These are phyloP conservation scores for Helicoverpa armigera DNA, from an alignment of 1,140 invertebrate species.

Conservation along the genomic window DNA sequence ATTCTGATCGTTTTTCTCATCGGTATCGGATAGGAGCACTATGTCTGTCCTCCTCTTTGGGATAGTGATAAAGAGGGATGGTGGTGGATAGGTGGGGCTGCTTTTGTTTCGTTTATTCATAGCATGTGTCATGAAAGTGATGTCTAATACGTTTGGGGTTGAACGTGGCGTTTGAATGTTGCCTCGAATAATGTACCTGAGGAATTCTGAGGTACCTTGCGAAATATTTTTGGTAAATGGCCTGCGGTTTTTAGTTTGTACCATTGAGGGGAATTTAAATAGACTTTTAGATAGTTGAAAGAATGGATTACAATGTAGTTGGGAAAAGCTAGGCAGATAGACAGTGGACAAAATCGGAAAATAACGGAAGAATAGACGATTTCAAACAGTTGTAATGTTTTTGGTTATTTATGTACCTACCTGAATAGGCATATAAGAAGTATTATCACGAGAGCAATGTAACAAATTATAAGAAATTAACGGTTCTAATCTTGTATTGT, in stretches of 20 bases:
- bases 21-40: conserved; percentile 65
- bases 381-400: no score
- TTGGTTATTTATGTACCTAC: no score
- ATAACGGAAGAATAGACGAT: no score
- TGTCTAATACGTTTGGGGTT: conserved; percentile 65
- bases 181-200: conserved; percentile 48
- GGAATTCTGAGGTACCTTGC: background rate
- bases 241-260: background rate
- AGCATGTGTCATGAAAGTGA: conserved; percentile 66
- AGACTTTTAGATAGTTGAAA: background rate
- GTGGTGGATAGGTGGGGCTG: conserved; percentile 52
- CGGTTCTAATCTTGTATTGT: no score
- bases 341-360: no score
- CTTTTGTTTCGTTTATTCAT: conserved; percentile 61
- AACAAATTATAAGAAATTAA: no score
- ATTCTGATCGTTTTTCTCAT: conserved; percentile 83
- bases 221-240: conserved; percentile 41
- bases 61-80: conserved; percentile 51
- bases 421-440: no score
- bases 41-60: conserved; percentile 51
- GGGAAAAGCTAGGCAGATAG: no score
- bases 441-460: no score
- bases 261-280: background rate
- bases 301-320: no score
- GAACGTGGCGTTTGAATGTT: conserved; percentile 51